Percentiles rank a stretch among this genome's conserved stretches.
phyloP scores from a whole-genome alignment of 2,113 vertebrate genomes.

The Cairina moschata region DNA sequence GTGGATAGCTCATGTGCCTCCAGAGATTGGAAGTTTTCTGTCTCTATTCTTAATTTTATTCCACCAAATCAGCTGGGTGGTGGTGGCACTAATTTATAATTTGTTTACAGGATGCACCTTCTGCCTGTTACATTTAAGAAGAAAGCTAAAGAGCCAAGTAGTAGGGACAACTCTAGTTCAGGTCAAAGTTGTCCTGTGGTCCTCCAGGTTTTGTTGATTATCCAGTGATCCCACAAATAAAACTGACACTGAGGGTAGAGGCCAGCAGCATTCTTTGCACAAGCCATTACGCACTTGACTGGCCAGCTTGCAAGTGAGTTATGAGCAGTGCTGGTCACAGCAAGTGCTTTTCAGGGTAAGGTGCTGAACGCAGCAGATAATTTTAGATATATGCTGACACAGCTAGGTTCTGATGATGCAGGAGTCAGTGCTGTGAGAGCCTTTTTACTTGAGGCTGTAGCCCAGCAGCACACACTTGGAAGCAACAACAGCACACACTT shows the following conservation, averaged over 20 bases:
- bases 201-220: not conserved
- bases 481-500: not conserved
- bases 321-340: not conserved
- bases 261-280: not conserved
- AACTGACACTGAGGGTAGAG: not conserved
- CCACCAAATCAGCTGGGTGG: accelerated
- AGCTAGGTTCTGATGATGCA: not conserved
- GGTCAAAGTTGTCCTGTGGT: not conserved
- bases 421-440: not conserved
- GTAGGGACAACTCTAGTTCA: not conserved
- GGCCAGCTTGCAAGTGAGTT: not conserved
- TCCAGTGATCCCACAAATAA: not conserved
- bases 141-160: not conserved
- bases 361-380: not conserved
- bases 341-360: not conserved
- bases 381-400: not conserved
- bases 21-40: not conserved
- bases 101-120: not conserved
- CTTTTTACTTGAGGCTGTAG: not conserved
- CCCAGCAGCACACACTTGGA: not conserved
- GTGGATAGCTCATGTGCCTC: not conserved
- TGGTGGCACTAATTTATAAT: not conserved
- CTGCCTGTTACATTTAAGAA: not conserved
- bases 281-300: not conserved
- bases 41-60: not conserved